Base-by-base conservation (phyloP, 35 echinoderm and acorn worm genomes). In the Lytechinus pictus region DNA sequence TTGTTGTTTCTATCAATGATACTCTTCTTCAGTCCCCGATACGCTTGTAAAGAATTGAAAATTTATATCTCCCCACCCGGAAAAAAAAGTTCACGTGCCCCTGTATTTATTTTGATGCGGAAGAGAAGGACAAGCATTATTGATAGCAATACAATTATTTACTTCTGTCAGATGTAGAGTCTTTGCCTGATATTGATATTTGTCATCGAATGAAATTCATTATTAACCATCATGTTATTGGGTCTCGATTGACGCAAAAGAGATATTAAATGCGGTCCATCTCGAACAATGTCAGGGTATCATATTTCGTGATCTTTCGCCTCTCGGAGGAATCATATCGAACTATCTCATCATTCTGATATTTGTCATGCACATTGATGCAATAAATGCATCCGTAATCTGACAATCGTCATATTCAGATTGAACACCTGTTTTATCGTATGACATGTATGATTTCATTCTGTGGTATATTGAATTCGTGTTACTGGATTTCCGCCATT, bases 81-180 rank as follows among this genome's bases (percentile, higher is more conserved):
- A 79, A 71, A 71, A 71, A 71, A 71, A 79, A 79, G 66, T 79
- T 79, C 66, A 79, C 66, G 66, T 79, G 66, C 66, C 66, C 66
- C n/a, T 24, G 66, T 24, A 5, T 27, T 79, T 24, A 79, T n/a
- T 79, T 79, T 79, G 66, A 79, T 79, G n/a, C n/a, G 4, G 16
- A 24, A 24, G 14, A 16, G 66, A 19, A 6, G 21, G 66, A 79
- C 66, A 79, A 79, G 66, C n/a, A 79, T 79, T 79, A 79, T 79
- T 79, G 16, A 79, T 19, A 79, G 66, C 66, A 79, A 79, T 79
- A 14, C 24, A 79, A 16, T 24, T 79, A 79, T 79, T 79, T 6
- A 79, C 66, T n/a, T 4, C 14, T 24, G n/a, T 79, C 19, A 24
- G 19, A 79, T 16, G 21, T 8, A 79, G 66, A 79, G n/a, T 24